Conservation (phyloP, 2,888 invertebrate species). For the Euproctis similis region DNA sequence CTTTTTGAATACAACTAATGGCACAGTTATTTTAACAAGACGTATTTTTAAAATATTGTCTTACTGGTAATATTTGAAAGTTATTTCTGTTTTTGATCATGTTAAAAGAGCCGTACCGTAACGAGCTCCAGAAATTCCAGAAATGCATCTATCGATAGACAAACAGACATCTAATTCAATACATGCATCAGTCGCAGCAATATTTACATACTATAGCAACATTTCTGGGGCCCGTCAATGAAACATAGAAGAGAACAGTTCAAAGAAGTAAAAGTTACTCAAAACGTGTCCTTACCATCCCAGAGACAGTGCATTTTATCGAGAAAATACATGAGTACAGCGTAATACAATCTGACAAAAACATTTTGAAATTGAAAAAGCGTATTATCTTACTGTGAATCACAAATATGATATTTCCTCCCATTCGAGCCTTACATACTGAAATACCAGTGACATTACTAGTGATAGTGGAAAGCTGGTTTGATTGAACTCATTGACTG, state of each 20-base stretch:
- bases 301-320: conserved; percentile 58
- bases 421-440: conserved; percentile 10
- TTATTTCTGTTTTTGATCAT: conserved; percentile 32
- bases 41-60: too few species aligned
- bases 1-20: conserved; percentile 27
- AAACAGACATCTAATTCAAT: conserved; percentile 27
- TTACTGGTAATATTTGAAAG: too few species aligned
- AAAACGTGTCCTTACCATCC: conserved; percentile 67
- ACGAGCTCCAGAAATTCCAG: conserved; percentile 48
- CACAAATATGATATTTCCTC: conserved; percentile 21
- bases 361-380: conserved; percentile 38
- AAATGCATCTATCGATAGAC: conserved; percentile 31
- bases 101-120: conserved; percentile 43
- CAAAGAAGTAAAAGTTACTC: conserved; percentile 38
- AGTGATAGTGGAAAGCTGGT: conserved; percentile 34
- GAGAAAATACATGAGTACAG: conserved; percentile 57
- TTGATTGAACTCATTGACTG: conserved; percentile 25
- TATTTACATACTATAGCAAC: conserved; percentile 18
- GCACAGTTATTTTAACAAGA: conserved; percentile 47
- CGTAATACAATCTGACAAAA: conserved; percentile 45
- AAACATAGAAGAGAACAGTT: conserved; percentile 34
- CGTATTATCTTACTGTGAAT: conserved; percentile 41
- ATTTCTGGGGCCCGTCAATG: conserved; percentile 46
- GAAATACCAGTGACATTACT: conserved; percentile 16
- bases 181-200: conserved; percentile 34